Conservation (phyloP, 2,888 invertebrate genomes). For the Agrotis exclamationis region DNA sequence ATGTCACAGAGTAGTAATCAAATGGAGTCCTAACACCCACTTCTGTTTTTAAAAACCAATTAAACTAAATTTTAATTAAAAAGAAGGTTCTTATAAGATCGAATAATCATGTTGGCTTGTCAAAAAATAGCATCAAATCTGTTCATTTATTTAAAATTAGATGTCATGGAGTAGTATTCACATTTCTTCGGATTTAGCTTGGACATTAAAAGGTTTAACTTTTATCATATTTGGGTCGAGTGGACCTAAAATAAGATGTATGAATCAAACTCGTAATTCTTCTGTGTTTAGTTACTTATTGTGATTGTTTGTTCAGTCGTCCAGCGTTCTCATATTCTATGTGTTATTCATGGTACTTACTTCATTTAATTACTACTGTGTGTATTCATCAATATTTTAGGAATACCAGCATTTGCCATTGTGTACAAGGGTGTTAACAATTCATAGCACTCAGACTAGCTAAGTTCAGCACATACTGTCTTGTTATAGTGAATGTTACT, state of each 20-base stretch:
- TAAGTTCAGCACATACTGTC: slow-evolving; percentile 48
- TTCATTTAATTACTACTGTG: slow-evolving; percentile 15
- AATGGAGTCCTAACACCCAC: slow-evolving; percentile 35
- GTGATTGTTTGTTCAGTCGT: neutral
- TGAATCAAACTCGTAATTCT: too few species aligned
- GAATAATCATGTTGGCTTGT: neutral
- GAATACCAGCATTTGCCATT: slow-evolving; percentile 19
- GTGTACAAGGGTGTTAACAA: slow-evolving; percentile 56
- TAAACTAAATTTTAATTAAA: too few species aligned
- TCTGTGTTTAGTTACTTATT: too few species aligned
- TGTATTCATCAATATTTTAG: neutral
- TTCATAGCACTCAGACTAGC: slow-evolving; percentile 63
- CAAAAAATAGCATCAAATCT: too few species aligned
- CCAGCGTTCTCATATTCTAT: neutral
- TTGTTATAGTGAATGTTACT: slow-evolving; percentile 19
- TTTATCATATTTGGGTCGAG: too few species aligned
- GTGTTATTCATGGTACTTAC: neutral
- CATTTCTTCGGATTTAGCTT: too few species aligned
- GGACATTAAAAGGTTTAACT: too few species aligned
- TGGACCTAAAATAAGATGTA: too few species aligned
- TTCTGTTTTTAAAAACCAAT: neutral
- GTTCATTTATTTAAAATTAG: too few species aligned
- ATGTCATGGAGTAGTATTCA: too few species aligned
- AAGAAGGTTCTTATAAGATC: too few species aligned
- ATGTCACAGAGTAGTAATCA: slow-evolving; percentile 28